Percentiles rank a stretch among this genome's conserved stretches.
Conservation (phyloP, 2,113 vertebrate species). For the Leucopsar rothschildi region DNA sequence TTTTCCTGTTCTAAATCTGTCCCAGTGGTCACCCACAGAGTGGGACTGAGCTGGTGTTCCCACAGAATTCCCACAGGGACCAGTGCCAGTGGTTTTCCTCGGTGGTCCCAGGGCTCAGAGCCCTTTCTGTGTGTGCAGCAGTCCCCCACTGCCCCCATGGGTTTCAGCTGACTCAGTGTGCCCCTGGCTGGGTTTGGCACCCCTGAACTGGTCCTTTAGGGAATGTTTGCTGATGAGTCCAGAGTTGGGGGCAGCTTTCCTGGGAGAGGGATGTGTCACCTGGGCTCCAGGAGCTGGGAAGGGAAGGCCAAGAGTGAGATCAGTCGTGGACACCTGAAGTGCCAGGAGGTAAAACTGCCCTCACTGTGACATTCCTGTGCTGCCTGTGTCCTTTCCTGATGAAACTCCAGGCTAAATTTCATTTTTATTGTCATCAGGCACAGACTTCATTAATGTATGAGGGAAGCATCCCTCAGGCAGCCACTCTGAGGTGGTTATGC, state of each 20-base stretch:
- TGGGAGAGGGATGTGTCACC: background rate
- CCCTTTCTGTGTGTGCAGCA: background rate
- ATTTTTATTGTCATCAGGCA: background rate
- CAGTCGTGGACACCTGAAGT: background rate
- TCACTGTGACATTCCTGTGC: background rate
- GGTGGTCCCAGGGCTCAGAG: background rate
- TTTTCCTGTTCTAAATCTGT: background rate
- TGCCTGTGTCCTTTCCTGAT: background rate
- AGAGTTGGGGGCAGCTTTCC: background rate
- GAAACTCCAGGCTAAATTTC: background rate
- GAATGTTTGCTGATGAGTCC: background rate
- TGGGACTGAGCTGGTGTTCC: background rate
- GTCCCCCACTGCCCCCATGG: background rate
- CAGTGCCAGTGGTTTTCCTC: background rate
- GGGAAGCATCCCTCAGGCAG: background rate
- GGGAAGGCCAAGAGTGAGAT: background rate
- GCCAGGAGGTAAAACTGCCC: background rate
- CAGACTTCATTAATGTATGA: background rate
- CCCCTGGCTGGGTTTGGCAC: background rate
- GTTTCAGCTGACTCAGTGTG: background rate
- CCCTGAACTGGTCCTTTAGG: background rate
- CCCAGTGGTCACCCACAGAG: background rate
- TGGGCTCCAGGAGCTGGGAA: background rate
- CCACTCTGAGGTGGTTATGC: background rate
- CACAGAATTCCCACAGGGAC: background rate